Conservation (phyloP, 2,797 vertebrate species). For the Nasua narica region DNA sequence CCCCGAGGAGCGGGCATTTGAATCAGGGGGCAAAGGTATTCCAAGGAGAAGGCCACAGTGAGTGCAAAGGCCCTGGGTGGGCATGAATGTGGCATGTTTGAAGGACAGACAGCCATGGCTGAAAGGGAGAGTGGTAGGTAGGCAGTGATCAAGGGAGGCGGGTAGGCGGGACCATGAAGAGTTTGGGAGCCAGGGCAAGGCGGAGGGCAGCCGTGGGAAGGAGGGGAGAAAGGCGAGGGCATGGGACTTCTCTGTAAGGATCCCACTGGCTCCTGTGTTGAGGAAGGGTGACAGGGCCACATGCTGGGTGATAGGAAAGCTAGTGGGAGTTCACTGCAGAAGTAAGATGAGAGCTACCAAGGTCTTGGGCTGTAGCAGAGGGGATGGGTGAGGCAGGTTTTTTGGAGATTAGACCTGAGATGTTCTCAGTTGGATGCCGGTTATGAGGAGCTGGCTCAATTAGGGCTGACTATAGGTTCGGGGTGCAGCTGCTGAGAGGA, state of each 20-base stretch:
- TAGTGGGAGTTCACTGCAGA: background rate
- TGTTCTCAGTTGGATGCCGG: background rate
- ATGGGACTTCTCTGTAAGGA: background rate
- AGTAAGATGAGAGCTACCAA: fast-evolving
- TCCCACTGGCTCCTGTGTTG: background rate
- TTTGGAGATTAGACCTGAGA: background rate
- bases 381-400: background rate
- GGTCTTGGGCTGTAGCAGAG: fast-evolving
- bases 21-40: background rate
- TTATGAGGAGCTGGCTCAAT: background rate
- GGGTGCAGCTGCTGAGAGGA: background rate
- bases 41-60: background rate
- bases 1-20: background rate
- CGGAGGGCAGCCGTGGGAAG: background rate
- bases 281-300: background rate
- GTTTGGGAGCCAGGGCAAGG: too few relatives aligned
- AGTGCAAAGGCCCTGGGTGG: background rate
- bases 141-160: background rate
- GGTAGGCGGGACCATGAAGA: too few relatives aligned
- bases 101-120: background rate
- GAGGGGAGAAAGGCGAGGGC: background rate
- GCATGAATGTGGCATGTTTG: background rate
- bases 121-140: background rate
- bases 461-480: background rate
- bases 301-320: background rate